Percentiles rank a stretch among this genome's conserved stretches.
Evolutionary conservation across 1,140 invertebrate species (phyloP).

Genomic region (Anastrepha ludens): DNA sequence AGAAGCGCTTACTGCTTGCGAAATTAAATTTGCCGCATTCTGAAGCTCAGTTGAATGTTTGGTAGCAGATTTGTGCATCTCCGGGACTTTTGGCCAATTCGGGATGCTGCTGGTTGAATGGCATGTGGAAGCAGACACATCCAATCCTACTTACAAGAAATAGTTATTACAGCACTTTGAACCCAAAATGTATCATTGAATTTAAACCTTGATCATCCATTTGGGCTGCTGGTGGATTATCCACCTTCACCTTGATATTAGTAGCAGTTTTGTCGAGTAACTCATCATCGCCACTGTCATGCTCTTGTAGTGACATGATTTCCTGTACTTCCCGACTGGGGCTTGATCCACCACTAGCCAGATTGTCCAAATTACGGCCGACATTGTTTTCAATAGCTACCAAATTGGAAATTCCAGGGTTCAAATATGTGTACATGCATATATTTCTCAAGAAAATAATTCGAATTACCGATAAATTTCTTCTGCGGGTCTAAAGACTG

Average conservation of each 20-base stretch:
- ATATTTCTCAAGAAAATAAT: background rate
- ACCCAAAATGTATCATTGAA: background rate
- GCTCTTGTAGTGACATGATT: slow-evolving; percentile 80
- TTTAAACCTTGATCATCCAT: slow-evolving; percentile 34
- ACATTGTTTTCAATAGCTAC: slow-evolving; percentile 68
- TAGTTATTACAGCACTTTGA: background rate
- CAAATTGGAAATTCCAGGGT: background rate
- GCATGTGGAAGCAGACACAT: slow-evolving; percentile 45
- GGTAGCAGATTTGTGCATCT: slow-evolving; percentile 58
- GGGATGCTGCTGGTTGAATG: slow-evolving; percentile 54
- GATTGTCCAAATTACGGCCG: slow-evolving; percentile 65
- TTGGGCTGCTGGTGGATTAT: slow-evolving; percentile 9
- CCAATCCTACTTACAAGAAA: background rate
- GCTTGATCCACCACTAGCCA: slow-evolving; percentile 82
- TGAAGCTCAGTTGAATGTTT: slow-evolving; percentile 66
- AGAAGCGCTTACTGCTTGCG: slow-evolving; percentile 64
- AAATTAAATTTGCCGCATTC: slow-evolving; percentile 71
- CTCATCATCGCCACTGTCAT: slow-evolving; percentile 56
- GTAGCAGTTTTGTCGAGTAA: slow-evolving; percentile 44
- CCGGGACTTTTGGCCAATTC: slow-evolving; percentile 63
- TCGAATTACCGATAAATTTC: slow-evolving; percentile 63
- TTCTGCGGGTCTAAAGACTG: slow-evolving; percentile 66
- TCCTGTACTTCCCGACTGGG: slow-evolving; percentile 90
- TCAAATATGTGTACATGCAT: background rate
- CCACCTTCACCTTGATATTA: slow-evolving; percentile 4